Base-by-base conservation (phyloP, 2,888 invertebrate genomes). In the Urechis unicinctus region DNA sequence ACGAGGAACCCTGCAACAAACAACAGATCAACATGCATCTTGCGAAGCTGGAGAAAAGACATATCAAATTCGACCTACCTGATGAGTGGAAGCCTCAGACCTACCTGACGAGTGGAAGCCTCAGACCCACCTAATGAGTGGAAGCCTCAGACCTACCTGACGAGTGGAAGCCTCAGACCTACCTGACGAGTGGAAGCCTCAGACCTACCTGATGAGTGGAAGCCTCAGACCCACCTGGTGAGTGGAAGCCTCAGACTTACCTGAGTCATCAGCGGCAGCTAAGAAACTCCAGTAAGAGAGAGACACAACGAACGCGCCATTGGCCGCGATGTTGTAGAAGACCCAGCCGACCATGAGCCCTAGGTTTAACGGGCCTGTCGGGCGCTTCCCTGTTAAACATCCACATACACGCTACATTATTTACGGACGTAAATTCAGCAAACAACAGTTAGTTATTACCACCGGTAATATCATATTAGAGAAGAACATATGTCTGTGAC, bases 241-340 rank as follows among this genome's bases (percentile, higher is more conserved):
- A 13, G 9, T 36, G 9, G 41, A 13, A 6, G 21, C 13, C 9
- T 25, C 6, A 48, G 9, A 9, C 29, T 47, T 48, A 59, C 58
- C 56, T 1, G 51, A 9, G n/a, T 42, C 26, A 25, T 58, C 70
- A 22, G 71, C 61, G 47, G 70, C 61, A 3, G 59, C 56, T 5
- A 73, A 65, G 57, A 68, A 73, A 5, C 63, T 61, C 73, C 73
- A 73, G 63, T 68, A 73, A 28, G 69, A 68, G 9, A 68, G 63
- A 28, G 70, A 67, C 41, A 72, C 71, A 2, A 73, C 70, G 3
- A 73, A 50, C 22, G 72, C 70, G 1, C 70, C 66, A 62, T 71
- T 71, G 52, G 66, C 65, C 30, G 69, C 68, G 6, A 71, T 56
- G 58, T 68, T 70, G 50, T 68, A 65, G n/a, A 72, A 50, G 5